These are phyloP conservation scores for Plutomurus gul DNA, from an alignment of 1,140 invertebrate species.

Conservation along the genomic window DNA sequence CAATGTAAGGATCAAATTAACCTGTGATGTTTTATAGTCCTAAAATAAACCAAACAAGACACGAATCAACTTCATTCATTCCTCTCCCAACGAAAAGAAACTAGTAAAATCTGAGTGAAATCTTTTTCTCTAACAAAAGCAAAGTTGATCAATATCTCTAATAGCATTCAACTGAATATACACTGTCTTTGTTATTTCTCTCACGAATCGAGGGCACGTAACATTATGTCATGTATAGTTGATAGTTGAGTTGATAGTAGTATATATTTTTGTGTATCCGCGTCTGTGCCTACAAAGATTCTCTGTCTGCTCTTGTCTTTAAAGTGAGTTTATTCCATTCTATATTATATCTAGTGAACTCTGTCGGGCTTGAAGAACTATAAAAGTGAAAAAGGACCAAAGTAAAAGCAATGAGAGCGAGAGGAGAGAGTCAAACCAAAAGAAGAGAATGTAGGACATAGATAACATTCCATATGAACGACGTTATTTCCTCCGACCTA, in stretches of 20 bases:
- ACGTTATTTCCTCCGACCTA: background rate
- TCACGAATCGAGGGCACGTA: background rate
- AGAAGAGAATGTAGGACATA: slow-evolving; percentile 11
- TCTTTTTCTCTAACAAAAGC: background rate
- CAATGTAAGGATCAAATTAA: too few relatives aligned
- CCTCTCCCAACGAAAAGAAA: too few relatives aligned
- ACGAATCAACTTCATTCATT: background rate
- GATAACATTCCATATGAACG: slow-evolving; percentile 1
- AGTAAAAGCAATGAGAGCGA: background rate
- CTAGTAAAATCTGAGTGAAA: background rate
- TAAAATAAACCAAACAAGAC: too few relatives aligned
- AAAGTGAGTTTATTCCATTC: too few relatives aligned
- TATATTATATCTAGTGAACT: too few relatives aligned
- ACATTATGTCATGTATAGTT: too few relatives aligned
- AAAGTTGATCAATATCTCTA: background rate
- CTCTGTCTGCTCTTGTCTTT: too few relatives aligned
- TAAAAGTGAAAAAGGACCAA: background rate
- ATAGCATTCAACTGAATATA: background rate
- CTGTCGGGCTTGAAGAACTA: background rate
- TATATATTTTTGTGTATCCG: too few relatives aligned
- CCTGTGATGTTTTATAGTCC: too few relatives aligned
- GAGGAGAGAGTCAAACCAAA: background rate
- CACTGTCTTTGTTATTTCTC: background rate
- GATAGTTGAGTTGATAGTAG: too few relatives aligned
- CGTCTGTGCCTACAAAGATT: too few relatives aligned